Evolutionary conservation across 2,888 invertebrate species (phyloP).

Genomic region (Homarus gammarus): DNA sequence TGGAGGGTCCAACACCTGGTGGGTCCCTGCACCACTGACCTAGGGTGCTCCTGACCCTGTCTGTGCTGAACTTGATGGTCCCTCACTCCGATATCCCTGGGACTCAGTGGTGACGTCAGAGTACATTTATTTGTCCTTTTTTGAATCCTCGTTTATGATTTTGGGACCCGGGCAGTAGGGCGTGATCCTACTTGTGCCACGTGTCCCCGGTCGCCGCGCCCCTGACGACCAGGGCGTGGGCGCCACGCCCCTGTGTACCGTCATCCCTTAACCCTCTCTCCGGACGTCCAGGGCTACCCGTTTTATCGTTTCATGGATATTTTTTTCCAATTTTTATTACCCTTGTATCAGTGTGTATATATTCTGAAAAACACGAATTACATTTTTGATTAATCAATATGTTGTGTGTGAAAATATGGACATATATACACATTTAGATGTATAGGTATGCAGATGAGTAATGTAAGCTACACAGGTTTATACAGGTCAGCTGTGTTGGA

Average conservation of each 20-base stretch:
- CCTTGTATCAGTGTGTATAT: conserved; percentile 25
- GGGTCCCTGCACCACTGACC: conserved; percentile 25
- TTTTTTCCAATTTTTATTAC: conserved; percentile 35
- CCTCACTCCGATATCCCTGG: conserved; percentile 52
- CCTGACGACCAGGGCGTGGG: conserved; percentile 44
- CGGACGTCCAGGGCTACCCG: conserved; percentile 50
- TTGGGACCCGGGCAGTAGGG: conserved; percentile 38
- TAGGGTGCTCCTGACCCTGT: conserved; percentile 54
- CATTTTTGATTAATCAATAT: conserved; percentile 22
- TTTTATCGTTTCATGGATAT: conserved; percentile 40
- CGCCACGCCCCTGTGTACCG: conserved; percentile 42
- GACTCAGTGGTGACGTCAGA: conserved; percentile 44
- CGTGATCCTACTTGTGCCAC: conserved; percentile 37
- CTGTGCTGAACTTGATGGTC: conserved; percentile 56
- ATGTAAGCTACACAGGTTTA: conserved; percentile 4
- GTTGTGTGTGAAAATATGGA: background rate
- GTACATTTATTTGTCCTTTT: conserved; percentile 43
- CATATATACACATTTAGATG: conserved; percentile 24
- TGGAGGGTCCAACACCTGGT: conserved; percentile 1
- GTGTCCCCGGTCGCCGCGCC: conserved; percentile 36
- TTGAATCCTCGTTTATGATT: conserved; percentile 43
- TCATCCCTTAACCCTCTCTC: conserved; percentile 49
- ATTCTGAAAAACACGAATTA: background rate
- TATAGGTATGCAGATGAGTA: conserved; percentile 16
- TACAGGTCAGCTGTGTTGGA: conserved; percentile 12